These are phyloP conservation scores for Atta cephalotes DNA, from an alignment of 1,140 invertebrate species.

Conservation along the genomic window DNA sequence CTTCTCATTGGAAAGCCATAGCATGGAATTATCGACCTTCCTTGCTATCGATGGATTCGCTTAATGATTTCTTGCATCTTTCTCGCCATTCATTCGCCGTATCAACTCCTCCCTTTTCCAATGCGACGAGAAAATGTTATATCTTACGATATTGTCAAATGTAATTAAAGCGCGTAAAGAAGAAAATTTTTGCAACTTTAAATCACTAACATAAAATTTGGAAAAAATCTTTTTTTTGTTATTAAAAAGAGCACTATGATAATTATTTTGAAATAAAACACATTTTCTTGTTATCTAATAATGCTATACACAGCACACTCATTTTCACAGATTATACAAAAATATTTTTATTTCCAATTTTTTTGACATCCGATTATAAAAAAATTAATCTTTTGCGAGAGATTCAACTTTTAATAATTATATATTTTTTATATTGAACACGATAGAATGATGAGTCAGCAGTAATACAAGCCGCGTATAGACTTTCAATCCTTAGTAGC, in stretches of 20 bases:
- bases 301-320: not conserved
- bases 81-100: not conserved
- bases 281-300: not conserved
- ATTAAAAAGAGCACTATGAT: not conserved
- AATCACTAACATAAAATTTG: not conserved
- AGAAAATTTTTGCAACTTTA: not conserved
- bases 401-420: not conserved
- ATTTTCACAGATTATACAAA: not conserved
- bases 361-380: not conserved
- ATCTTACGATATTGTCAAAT: not conserved
- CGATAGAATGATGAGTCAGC: not conserved
- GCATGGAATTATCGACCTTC: constrained; percentile 46
- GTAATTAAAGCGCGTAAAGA: not conserved
- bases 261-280: not conserved
- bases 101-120: not conserved
- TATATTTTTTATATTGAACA: not conserved
- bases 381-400: not conserved
- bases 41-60: not conserved
- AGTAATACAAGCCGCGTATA: not conserved
- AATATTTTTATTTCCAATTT: not conserved
- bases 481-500: not conserved
- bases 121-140: not conserved
- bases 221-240: not conserved
- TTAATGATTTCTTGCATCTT: constrained; percentile 56
- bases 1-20: constrained; percentile 9